Percentiles rank a stretch among this genome's conserved stretches.
phyloP scores from a whole-genome alignment of 2,113 vertebrate species.

The human region DNA sequence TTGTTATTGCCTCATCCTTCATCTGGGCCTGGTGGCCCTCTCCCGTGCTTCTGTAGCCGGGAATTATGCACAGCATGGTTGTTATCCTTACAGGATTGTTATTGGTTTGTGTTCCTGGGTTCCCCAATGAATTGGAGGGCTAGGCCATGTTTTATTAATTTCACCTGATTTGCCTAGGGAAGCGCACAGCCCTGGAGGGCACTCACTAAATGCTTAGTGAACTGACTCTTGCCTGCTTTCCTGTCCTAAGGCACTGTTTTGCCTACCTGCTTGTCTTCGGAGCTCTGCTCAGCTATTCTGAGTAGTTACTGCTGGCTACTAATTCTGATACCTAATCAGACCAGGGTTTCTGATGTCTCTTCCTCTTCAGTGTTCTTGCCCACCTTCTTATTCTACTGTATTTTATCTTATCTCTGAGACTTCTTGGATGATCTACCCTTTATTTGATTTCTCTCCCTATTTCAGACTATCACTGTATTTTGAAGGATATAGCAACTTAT shows the following conservation, averaged over 20 bases:
- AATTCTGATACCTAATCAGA: neutral
- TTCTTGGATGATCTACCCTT: neutral
- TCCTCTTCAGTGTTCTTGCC: neutral
- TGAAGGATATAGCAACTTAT: neutral
- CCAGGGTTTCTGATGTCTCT: neutral
- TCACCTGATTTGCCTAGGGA: neutral
- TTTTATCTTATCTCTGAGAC: neutral
- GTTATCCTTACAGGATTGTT: neutral
- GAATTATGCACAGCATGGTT: neutral
- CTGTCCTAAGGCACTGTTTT: neutral
- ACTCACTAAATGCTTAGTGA: neutral
- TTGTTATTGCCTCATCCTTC: neutral
- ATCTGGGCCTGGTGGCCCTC: rapidly evolving
- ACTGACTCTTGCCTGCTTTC: neutral
- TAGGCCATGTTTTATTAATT: neutral
- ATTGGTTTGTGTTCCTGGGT: neutral
- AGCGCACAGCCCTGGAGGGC: neutral
- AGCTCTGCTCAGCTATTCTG: neutral
- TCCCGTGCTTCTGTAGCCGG: rapidly evolving
- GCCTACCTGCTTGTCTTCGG: neutral
- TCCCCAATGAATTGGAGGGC: neutral
- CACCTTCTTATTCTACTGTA: neutral
- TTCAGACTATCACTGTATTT: neutral
- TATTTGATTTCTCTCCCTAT: neutral
- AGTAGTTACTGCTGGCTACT: neutral